Evolutionary conservation across 2,113 vertebrate genomes (phyloP).

Genomic region (Mungos mungo): DNA sequence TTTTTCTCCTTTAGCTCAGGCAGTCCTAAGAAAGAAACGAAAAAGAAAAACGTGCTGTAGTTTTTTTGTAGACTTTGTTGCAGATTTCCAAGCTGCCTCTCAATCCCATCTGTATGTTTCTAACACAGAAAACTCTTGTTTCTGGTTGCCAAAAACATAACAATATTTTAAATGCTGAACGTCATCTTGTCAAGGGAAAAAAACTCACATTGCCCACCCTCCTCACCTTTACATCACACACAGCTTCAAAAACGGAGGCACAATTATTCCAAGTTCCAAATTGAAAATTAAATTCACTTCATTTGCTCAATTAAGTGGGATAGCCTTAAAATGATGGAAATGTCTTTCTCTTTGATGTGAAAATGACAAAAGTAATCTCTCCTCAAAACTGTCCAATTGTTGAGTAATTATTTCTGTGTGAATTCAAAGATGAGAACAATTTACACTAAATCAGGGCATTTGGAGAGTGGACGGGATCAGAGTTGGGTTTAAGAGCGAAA

Average conservation of each 20-base stretch:
- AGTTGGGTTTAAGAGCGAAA: not conserved
- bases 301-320: not conserved
- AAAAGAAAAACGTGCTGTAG: not conserved
- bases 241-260: not conserved
- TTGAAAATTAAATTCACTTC: not conserved
- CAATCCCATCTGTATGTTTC: not conserved
- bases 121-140: not conserved
- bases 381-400: not conserved
- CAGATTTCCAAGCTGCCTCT: not conserved
- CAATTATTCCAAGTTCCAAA: not conserved
- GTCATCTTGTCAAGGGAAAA: not conserved
- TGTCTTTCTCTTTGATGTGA: not conserved
- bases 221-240: not conserved
- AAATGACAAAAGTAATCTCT: not conserved
- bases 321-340: not conserved
- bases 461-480: not conserved
- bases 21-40: conserved; percentile 64
- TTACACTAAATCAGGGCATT: not conserved
- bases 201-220: not conserved
- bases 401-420: not conserved
- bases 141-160: not conserved
- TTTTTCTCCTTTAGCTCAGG: conserved; percentile 63
- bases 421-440: not conserved
- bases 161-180: not conserved
- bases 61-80: not conserved